Percentiles rank a stretch among this genome's conserved stretches.
phyloP scores from a whole-genome alignment of 1,140 invertebrate genomes.

The Aleiodes sp. region DNA sequence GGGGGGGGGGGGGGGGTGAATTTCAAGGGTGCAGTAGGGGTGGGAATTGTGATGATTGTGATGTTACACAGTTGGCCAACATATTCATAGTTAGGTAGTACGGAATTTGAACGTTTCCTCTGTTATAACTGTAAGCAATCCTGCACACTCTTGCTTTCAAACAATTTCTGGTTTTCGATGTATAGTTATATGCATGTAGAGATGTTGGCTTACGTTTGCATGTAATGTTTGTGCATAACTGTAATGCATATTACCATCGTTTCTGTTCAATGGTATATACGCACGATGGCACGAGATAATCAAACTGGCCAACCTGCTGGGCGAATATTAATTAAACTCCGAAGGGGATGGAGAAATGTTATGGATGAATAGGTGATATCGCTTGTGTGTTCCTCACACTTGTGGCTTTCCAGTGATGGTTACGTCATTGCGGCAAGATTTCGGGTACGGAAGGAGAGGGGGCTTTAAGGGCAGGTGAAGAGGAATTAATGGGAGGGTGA shows the following conservation, averaged over 20 bases:
- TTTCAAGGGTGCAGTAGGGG: too few relatives aligned
- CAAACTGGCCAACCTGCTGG: conserved; percentile 33
- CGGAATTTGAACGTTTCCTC: background rate
- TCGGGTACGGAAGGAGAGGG: background rate
- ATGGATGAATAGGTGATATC: conserved; percentile 6
- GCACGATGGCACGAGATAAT: conserved; percentile 31
- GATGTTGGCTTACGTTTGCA: background rate
- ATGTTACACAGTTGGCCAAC: conserved; percentile 4
- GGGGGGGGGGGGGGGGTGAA: background rate
- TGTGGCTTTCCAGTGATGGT: conserved; percentile 4
- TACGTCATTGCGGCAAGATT: too few relatives aligned
- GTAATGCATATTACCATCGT: conserved; percentile 22
- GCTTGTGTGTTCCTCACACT: background rate
- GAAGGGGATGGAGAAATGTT: background rate
- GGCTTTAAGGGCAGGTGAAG: background rate
- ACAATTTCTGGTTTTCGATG: conserved; percentile 3
- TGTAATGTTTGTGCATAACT: background rate
- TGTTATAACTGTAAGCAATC: conserved; percentile 7
- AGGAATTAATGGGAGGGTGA: background rate
- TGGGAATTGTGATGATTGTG: background rate
- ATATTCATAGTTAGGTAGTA: background rate
- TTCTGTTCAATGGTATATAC: conserved; percentile 28
- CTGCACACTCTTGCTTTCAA: background rate
- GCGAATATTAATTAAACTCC: conserved; percentile 39
- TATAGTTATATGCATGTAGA: background rate